Evolutionary conservation across 2,113 vertebrate genomes (phyloP).

Genomic region (Sus scrofa): DNA sequence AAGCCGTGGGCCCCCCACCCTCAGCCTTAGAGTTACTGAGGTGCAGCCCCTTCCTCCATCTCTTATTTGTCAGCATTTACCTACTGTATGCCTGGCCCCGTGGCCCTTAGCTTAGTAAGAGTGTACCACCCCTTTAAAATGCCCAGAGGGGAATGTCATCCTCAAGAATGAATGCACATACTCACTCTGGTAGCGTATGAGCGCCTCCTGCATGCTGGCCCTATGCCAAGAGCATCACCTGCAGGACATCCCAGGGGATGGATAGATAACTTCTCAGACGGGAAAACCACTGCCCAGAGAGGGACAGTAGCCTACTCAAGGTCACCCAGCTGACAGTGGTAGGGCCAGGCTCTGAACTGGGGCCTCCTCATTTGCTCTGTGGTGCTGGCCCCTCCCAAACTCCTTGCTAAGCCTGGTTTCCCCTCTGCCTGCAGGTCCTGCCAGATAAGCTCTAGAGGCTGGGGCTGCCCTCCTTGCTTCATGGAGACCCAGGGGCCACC

Average conservation of each 20-base stretch:
- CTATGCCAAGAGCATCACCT: not conserved
- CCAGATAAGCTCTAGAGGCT: conserved; percentile 95
- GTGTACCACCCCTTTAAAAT: not conserved
- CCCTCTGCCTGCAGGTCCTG: conserved; percentile 92
- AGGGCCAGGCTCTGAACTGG: not conserved
- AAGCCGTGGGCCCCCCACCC: not conserved
- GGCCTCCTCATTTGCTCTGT: not conserved
- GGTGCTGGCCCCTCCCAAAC: not conserved
- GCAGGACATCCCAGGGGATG: not conserved
- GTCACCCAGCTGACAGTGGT: not conserved
- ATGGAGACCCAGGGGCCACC: not conserved
- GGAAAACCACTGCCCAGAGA: conserved; percentile 2
- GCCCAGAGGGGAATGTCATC: not conserved
- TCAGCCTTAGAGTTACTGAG: not conserved
- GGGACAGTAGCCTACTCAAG: not conserved
- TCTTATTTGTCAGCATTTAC: not conserved
- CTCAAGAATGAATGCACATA: not conserved
- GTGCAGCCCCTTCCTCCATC: not conserved
- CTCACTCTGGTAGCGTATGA: not conserved
- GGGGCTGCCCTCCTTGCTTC: conserved; percentile 42
- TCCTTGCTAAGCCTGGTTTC: not conserved
- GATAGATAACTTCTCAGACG: not conserved
- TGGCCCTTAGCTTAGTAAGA: not conserved
- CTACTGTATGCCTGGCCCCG: not conserved
- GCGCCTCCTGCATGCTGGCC: not conserved